A percentile compares a stretch with the other conserved stretches of the same genome.
These are phyloP conservation scores for Girardinus metallicus DNA, from an alignment of 2,797 vertebrate species.

Conservation along the genomic window DNA sequence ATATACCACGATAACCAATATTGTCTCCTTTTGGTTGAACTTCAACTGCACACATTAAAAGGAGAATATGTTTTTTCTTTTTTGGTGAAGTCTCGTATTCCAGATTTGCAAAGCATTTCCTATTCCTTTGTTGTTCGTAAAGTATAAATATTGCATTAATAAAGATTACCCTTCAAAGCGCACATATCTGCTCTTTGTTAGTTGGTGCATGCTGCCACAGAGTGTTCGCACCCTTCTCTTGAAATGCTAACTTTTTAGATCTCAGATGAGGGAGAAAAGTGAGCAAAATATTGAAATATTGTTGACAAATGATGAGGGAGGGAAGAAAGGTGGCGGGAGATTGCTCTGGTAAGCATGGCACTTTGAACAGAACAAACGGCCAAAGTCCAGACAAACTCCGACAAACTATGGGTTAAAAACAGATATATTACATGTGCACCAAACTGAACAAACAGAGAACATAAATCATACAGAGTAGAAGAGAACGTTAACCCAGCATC, in stretches of 20 bases:
- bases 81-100: conserved; percentile 72
- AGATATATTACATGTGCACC: conserved; percentile 78
- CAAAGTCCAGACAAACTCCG: conserved; percentile 89
- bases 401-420: conserved; percentile 76
- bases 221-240: conserved; percentile 47
- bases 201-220: conserved; percentile 52
- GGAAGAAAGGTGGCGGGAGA: conserved; percentile 84
- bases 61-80: conserved; percentile 46
- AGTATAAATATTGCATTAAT: conserved; percentile 82
- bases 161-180: conserved; percentile 66
- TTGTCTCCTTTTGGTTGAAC: conserved; percentile 74
- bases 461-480: conserved; percentile 74
- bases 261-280: conserved; percentile 59
- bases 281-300: conserved; percentile 71
- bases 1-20: conserved; percentile 69
- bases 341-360: conserved; percentile 94
- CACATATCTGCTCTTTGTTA: conserved; percentile 49
- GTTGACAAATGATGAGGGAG: conserved; percentile 58
- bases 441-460: conserved; percentile 79
- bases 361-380: conserved; percentile 94
- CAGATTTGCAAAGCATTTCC: conserved; percentile 69
- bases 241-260: conserved; percentile 63
- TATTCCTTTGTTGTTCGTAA: conserved; percentile 60
- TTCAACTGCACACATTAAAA: conserved; percentile 69
- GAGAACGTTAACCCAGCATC: conserved; percentile 93